Evolutionary conservation across 1,140 invertebrate species (phyloP).

Genomic region (Drosophila orosa): DNA sequence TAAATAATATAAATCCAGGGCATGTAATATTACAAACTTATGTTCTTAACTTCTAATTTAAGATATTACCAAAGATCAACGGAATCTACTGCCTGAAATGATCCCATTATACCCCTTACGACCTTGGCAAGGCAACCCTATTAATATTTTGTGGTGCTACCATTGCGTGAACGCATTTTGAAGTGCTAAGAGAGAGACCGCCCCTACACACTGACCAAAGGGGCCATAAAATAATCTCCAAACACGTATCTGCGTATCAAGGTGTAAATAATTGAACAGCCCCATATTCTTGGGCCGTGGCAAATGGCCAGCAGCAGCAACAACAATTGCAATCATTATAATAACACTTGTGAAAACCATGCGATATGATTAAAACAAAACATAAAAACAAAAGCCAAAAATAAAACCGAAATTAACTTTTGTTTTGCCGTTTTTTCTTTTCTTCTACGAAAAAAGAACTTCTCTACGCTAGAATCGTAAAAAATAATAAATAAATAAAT

Average conservation of each 20-base stretch:
- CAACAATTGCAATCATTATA: constrained; percentile 51
- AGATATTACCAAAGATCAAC: background rate
- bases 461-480: constrained; percentile 20
- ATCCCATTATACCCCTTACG: constrained; percentile 11
- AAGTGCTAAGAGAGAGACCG: constrained; percentile 18
- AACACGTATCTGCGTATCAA: constrained; percentile 52
- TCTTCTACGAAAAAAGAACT: constrained; percentile 13
- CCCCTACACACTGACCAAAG: constrained; percentile 22
- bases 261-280: constrained; percentile 62
- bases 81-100: background rate
- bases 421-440: constrained; percentile 33
- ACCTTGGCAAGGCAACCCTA: constrained; percentile 33
- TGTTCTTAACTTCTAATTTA: background rate
- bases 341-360: constrained; percentile 55
- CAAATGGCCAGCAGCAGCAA: constrained; percentile 8
- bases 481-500: constrained; percentile 38
- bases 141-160: constrained; percentile 11
- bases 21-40: background rate
- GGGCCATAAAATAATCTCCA: constrained; percentile 42
- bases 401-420: constrained; percentile 34
- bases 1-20: background rate
- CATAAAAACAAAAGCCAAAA: constrained; percentile 20
- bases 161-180: constrained; percentile 39
- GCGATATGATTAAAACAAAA: constrained; percentile 58
- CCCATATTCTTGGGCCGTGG: constrained; percentile 32